Evolutionary conservation across 2,888 invertebrate species (phyloP), one percentile per base, ranked within the genome.

Genomic region (Nematopogon swammerdamellus): DNA sequence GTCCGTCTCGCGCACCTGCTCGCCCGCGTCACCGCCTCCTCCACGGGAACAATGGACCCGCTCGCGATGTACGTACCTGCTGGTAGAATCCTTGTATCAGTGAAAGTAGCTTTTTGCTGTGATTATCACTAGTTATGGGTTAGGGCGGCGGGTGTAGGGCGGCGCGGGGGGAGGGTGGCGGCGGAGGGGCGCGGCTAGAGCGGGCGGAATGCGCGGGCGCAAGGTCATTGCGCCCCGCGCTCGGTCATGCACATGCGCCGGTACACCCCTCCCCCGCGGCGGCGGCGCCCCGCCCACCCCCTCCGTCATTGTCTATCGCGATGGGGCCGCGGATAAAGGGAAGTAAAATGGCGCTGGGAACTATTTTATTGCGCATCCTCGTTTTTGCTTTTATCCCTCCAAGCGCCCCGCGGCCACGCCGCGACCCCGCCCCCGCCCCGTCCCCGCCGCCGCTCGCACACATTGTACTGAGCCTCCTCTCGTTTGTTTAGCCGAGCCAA

Each of bases 161-260:
- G 43, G 20, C 46, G 20, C 20, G 20, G 46, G 65, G 65, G 65
- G 68, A 69, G 68, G 72, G 14, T 8, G 11, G 4, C 60, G 60
- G 54, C 67, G 65, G 63, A 62, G 76, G 75, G 71, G 74, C 76
- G 74, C 67, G 71, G n/a, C n/a, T n/a, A 36, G 4, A 60, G 60
- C 55, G 67, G 65, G 63, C 62, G 76, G 75, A 71, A 74, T 76
- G 74, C 67, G 71, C 72, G 68, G 36, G 11, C 67, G 70, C 79
- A 79, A 79, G 79, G 79, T 77, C 79, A 77, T 77, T 79, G 77
- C 74, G 76, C 77, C 72, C 75, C 25, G 29, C 69, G 73, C 74
- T 73, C 79, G 79, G 79, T 79, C 79, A 79, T 75, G 75, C 70
- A 71, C 76, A 65, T 66, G 64, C 67, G 61, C n/a, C n/a, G n/a